Base-by-base conservation (phyloP, 2,797 vertebrate species). In the Gobio occitaniae region DNA sequence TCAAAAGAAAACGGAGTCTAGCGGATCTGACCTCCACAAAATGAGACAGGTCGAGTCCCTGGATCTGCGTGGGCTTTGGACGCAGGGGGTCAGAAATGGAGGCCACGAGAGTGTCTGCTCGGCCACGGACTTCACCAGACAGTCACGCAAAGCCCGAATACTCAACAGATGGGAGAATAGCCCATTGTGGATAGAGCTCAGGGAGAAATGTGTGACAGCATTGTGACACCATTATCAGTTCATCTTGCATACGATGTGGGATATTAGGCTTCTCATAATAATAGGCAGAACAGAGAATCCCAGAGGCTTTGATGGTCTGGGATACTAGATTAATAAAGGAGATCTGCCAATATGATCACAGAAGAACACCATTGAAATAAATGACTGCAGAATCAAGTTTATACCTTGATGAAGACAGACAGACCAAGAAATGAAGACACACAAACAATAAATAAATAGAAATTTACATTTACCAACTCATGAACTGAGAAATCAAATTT, bases 221-320 rank as follows among this genome's bases (percentile, higher is more conserved):
- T 90, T 90, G 91, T 92, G 91, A 91, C 91, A 91, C 92, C 89
- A 92, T 93, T 93, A 94, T 94, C 93, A 93, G 92, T 91, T 90
- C 90, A 92, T 94, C 92, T 92, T 89, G 89, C 89, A 91, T 84
- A 87, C 94, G 90, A 93, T 91, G 90, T 80, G 91, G 76, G 89
- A 88, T 91, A 94, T 95, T 94, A 93, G 41, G 41, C 41, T 44
- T 44, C 93, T 94, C 91, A 93, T 86, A 90, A 89, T 82, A 90
- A 93, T 91, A 90, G 93, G 90, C 91, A 91, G 90, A 90, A 83
- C 86, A 87, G 90, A 76, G 83, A 85, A 90, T 91, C 89, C 88
- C 89, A 78, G 77, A 84, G 86, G 89, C 74, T 85, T 79, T 84
- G 78, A 68, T 80, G 85, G 41, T 56, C 88, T 89, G 82, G 54